These are phyloP conservation scores for Zygogramma bicolorata DNA, from an alignment of 2,888 invertebrate species.

Conservation along the genomic window DNA sequence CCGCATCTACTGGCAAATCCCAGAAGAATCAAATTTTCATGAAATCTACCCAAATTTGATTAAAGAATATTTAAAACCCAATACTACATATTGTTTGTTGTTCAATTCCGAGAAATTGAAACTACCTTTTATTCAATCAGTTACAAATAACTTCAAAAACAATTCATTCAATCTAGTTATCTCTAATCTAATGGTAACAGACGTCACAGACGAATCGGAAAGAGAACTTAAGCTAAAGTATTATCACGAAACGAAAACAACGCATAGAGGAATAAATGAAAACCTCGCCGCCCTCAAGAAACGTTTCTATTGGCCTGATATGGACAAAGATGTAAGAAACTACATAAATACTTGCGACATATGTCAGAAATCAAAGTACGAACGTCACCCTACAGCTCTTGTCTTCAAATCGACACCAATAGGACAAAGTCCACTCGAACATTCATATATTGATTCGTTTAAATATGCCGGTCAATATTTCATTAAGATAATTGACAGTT, in stretches of 20 bases:
- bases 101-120: too few species aligned
- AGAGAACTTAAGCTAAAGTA: conserved; percentile 34
- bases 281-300: not conserved
- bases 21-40: too few species aligned
- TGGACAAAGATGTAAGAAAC: not conserved
- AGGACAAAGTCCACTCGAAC: not conserved
- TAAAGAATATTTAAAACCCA: too few species aligned
- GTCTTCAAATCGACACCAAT: not conserved
- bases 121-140: too few species aligned
- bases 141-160: too few species aligned
- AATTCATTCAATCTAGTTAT: too few species aligned
- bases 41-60: too few species aligned
- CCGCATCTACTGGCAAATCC: not conserved
- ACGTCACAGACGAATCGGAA: conserved; percentile 34
- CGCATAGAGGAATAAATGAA: conserved; percentile 45
- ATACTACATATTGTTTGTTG: too few species aligned
- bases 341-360: not conserved
- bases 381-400: not conserved
- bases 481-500: not conserved
- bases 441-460: not conserved
- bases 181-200: conserved; percentile 29
- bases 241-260: conserved; percentile 44
- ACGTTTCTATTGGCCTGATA: conserved; percentile 5
- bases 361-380: too few species aligned
- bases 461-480: not conserved